Evolutionary conservation across 2,888 invertebrate genomes (phyloP), one percentile per base, ranked within the genome.

Genomic region (Timema cristinae): DNA sequence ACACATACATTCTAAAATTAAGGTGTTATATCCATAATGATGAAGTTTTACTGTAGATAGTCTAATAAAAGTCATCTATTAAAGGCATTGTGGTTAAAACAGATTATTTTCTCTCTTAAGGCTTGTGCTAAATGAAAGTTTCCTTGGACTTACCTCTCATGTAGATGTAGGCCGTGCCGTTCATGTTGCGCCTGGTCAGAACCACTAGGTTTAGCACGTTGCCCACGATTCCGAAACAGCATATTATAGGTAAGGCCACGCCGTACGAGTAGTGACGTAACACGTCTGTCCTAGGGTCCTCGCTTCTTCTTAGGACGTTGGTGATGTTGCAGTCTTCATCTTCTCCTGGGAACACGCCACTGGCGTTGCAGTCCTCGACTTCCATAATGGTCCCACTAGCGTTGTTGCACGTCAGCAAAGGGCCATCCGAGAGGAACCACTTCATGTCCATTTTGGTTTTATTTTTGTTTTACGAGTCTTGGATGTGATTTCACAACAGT

Each of bases 141-240:
- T 32, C 32, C 32, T 32, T 32, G 9, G 11, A 82, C 86, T 86
- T 79, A 90, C 90, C 90, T 82, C 90, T 82, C 90, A 90, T 90
- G 82, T 91, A 93, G 80, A 91, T 88, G 81, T 93, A 93, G 59
- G 92, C 92, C 0, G 91, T 90, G 61, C 91, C 91, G 77, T 91
- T 87, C 88, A 93, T 90, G 77, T 91, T 90, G 74, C 89, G 87
- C 73, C 91, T 85, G 59, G 91, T 91, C 74, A 93, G 85, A 32
- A 93, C 92, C 77, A 92, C 85, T 76, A 93, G 84, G 82, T 93
- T 93, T 76, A 93, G 86, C 59, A 91, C 85, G 81, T 93, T 93
- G 63, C 93, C 93, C 71, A 91, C 84, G 77, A 93, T 90, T 67
- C 92, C 92, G 74, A 91, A 83, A 73, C 87, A 83, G 79, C 91